These are phyloP conservation scores for Nezara viridula DNA, from an alignment of 2,888 invertebrate species.

Conservation along the genomic window DNA sequence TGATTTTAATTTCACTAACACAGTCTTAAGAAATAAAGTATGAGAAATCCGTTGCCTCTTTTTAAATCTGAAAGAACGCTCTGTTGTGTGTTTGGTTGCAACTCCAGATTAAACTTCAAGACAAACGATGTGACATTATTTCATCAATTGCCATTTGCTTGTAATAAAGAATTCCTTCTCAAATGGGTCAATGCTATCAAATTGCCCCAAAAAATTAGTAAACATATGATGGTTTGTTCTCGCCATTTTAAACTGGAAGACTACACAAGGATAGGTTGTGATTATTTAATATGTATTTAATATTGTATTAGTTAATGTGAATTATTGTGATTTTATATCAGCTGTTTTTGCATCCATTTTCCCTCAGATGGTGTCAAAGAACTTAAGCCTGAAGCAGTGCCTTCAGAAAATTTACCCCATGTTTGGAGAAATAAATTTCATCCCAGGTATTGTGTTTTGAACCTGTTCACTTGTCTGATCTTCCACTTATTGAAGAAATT, in stretches of 20 bases:
- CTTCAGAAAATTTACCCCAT: slow-evolving; percentile 60
- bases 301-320: not conserved
- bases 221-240: slow-evolving; percentile 64
- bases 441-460: slow-evolving; percentile 59
- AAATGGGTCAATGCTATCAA: slow-evolving; percentile 63
- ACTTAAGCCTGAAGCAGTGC: slow-evolving; percentile 62
- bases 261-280: slow-evolving; percentile 60
- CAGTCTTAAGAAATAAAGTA: not conserved
- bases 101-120: slow-evolving; percentile 46
- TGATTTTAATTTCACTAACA: not conserved
- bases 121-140: slow-evolving; percentile 41
- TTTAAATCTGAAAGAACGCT: slow-evolving; percentile 59
- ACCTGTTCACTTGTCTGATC: not conserved
- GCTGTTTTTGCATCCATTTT: not conserved
- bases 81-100: slow-evolving; percentile 60
- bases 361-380: slow-evolving; percentile 55
- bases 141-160: slow-evolving; percentile 48
- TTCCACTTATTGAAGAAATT: not conserved
- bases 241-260: slow-evolving; percentile 65
- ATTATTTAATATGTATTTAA: not conserved
- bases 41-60: slow-evolving; percentile 52
- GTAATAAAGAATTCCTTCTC: slow-evolving; percentile 39
- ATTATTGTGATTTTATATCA: not conserved
- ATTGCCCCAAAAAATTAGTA: slow-evolving; percentile 60
- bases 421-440: slow-evolving; percentile 64